Conservation (phyloP, 2,888 invertebrate genomes). For the Philereme transversata region DNA sequence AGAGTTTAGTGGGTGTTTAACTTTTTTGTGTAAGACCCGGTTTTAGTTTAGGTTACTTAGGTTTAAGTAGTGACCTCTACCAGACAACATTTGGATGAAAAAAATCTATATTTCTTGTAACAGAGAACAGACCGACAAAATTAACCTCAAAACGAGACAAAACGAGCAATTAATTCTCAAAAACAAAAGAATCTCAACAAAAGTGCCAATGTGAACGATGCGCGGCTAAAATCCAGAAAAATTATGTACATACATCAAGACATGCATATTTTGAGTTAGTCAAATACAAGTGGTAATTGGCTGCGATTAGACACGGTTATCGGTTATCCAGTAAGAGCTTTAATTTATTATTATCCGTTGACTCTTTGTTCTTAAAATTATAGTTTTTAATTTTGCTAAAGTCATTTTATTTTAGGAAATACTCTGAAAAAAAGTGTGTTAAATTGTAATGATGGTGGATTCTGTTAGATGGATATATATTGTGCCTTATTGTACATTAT, state of each 20-base stretch:
- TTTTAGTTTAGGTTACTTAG: background rate
- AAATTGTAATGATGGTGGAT: too few species aligned
- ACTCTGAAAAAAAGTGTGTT: too few species aligned
- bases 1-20: too few species aligned
- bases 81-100: too few species aligned
- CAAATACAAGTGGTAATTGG: conserved; percentile 69
- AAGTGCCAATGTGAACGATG: conserved; percentile 48
- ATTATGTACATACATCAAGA: conserved; percentile 62
- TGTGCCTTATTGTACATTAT: too few species aligned
- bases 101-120: too few species aligned
- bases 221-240: conserved; percentile 58
- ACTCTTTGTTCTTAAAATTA: too few species aligned
- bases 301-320: conserved; percentile 58
- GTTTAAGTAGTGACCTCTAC: too few species aligned
- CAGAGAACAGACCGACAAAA: conserved; percentile 15
- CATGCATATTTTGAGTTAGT: conserved; percentile 48
- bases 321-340: conserved; percentile 2
- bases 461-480: too few species aligned
- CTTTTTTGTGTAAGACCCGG: too few species aligned
- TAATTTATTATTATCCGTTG: background rate
- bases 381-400: too few species aligned
- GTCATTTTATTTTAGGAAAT: too few species aligned
- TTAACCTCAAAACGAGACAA: conserved; percentile 38
- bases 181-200: conserved; percentile 39
- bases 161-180: conserved; percentile 57